These are phyloP conservation scores for Diabrotica virgifera DNA, from an alignment of 1,140 invertebrate genomes.

Conservation along the genomic window DNA sequence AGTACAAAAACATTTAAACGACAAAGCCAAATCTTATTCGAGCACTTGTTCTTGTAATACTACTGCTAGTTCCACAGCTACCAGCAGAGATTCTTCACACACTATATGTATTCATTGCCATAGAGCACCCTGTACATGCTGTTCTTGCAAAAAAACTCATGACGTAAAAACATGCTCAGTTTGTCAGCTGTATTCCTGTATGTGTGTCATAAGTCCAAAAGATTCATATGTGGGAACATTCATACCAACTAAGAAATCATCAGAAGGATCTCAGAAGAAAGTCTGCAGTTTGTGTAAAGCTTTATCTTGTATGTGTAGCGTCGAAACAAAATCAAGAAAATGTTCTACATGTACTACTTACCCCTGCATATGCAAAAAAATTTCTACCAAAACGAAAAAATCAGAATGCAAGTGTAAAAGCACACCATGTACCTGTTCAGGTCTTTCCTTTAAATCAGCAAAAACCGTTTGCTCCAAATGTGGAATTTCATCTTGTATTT, in stretches of 20 bases:
- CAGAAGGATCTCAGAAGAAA: neutral
- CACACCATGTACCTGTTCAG: no score
- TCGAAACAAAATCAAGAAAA: no score
- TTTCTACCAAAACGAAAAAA: no score
- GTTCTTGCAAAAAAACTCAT: neutral
- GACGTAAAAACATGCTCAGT: neutral
- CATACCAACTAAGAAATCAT: neutral
- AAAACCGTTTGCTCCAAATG: neutral
- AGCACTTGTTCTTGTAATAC: neutral
- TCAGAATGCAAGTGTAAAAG: no score
- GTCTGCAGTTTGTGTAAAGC: no score
- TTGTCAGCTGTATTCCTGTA: neutral
- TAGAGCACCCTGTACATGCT: conserved; percentile 1
- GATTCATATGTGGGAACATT: neutral
- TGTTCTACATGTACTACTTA: no score
- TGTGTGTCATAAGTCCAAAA: neutral
- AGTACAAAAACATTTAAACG: neutral
- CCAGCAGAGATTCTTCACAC: neutral
- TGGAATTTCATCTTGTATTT: neutral
- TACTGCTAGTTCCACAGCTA: neutral
- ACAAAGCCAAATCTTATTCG: neutral
- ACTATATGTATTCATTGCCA: conserved; percentile 7
- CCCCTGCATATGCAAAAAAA: no score
- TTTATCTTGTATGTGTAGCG: no score
- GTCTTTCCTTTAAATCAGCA: neutral